Evolutionary conservation across 2,888 invertebrate genomes (phyloP).

Genomic region (Ophioninae sp.): DNA sequence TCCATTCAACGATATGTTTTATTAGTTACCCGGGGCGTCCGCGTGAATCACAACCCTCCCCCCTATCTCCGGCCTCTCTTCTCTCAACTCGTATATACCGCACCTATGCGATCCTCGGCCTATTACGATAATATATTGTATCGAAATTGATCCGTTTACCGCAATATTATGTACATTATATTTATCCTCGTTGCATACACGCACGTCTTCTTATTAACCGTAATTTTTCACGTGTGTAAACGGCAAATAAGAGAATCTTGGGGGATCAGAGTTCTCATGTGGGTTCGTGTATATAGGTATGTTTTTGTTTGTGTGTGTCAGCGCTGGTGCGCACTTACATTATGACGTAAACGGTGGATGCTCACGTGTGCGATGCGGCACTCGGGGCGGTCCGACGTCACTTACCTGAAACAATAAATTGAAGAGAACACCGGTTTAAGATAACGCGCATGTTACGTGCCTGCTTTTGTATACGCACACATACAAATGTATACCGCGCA

Average conservation of each 20-base stretch:
- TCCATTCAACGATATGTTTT: conserved; percentile 65
- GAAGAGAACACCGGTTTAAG: conserved; percentile 75
- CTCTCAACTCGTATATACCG: background rate
- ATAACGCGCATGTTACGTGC: conserved; percentile 75
- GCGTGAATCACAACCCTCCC: conserved; percentile 55
- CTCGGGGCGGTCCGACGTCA: conserved; percentile 78
- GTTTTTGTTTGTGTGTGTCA: conserved; percentile 14
- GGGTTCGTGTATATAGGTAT: background rate
- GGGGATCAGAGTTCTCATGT: background rate
- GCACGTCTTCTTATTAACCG: background rate
- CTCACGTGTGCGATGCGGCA: conserved; percentile 74
- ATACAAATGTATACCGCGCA: conserved; percentile 59
- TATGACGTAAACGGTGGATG: conserved; percentile 76
- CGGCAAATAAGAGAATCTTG: conserved; percentile 21
- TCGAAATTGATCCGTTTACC: conserved; percentile 64
- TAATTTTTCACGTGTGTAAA: conserved; percentile 20
- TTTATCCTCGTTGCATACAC: conserved; percentile 48
- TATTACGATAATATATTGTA: conserved; percentile 72
- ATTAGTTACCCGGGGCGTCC: conserved; percentile 62
- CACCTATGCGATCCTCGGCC: conserved; percentile 22
- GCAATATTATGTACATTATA: conserved; percentile 57
- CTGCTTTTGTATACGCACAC: conserved; percentile 66
- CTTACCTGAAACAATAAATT: conserved; percentile 82
- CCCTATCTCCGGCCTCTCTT: conserved; percentile 15
- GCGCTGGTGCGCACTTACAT: conserved; percentile 75